Conservation (phyloP, 2,888 invertebrate species). For the Erebia palarica region DNA sequence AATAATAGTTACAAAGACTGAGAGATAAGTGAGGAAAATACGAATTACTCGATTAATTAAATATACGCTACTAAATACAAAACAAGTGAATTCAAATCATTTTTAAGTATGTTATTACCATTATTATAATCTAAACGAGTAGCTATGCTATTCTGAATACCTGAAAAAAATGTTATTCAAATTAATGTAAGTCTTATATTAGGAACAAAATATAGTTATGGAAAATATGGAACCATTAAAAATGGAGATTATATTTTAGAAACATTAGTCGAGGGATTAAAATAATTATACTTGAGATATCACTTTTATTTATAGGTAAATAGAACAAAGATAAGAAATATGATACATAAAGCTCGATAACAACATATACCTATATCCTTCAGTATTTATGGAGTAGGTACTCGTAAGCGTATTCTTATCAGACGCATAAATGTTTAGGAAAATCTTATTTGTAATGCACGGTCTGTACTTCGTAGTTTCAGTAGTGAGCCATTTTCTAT, state of each 20-base stretch:
- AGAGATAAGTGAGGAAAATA: conserved; percentile 63
- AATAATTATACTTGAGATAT: neutral
- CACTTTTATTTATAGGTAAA: too few species aligned
- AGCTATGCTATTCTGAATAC: conserved; percentile 47
- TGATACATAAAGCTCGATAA: neutral
- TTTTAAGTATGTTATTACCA: conserved; percentile 59
- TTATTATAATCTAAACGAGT: conserved; percentile 54
- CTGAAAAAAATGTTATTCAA: conserved; percentile 61
- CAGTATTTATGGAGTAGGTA: neutral
- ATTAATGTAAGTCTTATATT: conserved; percentile 28
- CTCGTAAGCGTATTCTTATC: conserved; percentile 17
- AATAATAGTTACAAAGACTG: conserved; percentile 50
- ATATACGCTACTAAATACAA: conserved; percentile 53
- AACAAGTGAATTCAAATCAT: conserved; percentile 56
- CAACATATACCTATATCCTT: too few species aligned
- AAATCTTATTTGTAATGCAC: conserved; percentile 20
- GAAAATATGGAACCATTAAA: neutral
- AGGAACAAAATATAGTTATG: too few species aligned
- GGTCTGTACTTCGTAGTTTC: neutral
- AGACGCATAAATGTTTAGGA: conserved; percentile 28
- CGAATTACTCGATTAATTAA: conserved; percentile 53
- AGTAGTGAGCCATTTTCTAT: conserved; percentile 1
- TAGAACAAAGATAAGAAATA: neutral
- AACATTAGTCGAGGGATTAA: too few species aligned
- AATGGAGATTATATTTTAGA: neutral